Evolutionary conservation across 2,888 invertebrate species (phyloP).

Genomic region (Liopterus haemorrhoidalis): DNA sequence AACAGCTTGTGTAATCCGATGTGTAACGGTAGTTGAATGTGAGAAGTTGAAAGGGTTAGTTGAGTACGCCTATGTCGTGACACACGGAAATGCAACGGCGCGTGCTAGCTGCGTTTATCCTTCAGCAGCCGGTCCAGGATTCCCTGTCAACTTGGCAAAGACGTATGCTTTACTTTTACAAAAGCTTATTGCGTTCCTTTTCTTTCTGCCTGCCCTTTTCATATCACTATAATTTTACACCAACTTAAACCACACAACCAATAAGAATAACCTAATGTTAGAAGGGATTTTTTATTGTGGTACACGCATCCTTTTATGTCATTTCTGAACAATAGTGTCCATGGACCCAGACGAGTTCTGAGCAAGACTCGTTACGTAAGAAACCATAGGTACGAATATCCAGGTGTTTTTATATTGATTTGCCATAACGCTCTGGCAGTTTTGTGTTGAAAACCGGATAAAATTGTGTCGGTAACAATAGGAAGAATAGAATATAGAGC

Average conservation of each 20-base stretch:
- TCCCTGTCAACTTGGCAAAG: slow-evolving; percentile 32
- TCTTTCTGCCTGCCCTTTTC: slow-evolving; percentile 30
- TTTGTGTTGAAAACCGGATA: slow-evolving; percentile 39
- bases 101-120: slow-evolving; percentile 30
- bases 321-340: slow-evolving; percentile 17
- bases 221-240: slow-evolving; percentile 28
- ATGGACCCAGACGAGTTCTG: neutral
- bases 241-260: slow-evolving; percentile 4
- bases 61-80: too few relatives aligned
- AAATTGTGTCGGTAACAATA: slow-evolving; percentile 34
- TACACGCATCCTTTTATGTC: slow-evolving; percentile 36
- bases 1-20: too few relatives aligned
- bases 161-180: too few relatives aligned
- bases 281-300: slow-evolving; percentile 32
- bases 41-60: too few relatives aligned
- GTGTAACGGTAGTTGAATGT: too few relatives aligned
- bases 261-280: slow-evolving; percentile 22
- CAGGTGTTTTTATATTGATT: slow-evolving; percentile 44
- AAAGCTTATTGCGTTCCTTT: slow-evolving; percentile 12
- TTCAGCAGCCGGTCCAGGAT: slow-evolving; percentile 27
- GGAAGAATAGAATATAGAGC: slow-evolving; percentile 34
- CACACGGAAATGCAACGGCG: slow-evolving; percentile 38
- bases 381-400: slow-evolving; percentile 31
- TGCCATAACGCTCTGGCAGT: slow-evolving; percentile 37
- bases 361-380: slow-evolving; percentile 39